Evolutionary conservation across 2,113 vertebrate genomes (phyloP).

Genomic region (Alouatta palliata): DNA sequence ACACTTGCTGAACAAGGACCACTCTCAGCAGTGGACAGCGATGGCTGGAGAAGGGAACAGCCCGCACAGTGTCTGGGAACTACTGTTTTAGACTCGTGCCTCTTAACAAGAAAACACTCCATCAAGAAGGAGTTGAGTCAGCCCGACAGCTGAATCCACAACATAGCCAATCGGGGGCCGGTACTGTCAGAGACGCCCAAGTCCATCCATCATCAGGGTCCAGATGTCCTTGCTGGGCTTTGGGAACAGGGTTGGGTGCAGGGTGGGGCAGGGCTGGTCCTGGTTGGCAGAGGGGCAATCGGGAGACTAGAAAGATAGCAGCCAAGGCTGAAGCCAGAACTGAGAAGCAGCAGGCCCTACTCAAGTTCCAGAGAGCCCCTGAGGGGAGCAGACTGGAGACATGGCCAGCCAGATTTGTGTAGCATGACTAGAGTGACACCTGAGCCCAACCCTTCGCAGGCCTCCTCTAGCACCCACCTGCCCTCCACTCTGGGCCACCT

Average conservation of each 20-base stretch:
- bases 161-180: background rate
- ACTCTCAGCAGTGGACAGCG: accelerated
- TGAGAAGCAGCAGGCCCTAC: background rate
- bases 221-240: background rate
- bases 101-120: background rate
- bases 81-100: background rate
- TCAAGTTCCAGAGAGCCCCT: background rate
- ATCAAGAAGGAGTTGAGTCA: background rate
- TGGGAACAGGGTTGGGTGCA: background rate
- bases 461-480: background rate
- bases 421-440: accelerated
- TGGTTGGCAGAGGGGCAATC: background rate
- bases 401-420: accelerated
- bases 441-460: background rate
- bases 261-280: background rate
- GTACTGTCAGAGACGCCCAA: background rate
- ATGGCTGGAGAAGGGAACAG: no score
- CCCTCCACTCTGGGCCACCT: background rate
- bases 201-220: background rate
- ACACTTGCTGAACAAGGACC: background rate
- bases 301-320: background rate
- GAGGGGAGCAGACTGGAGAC: background rate
- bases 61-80: no score
- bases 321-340: background rate
- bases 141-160: background rate